Evolutionary conservation across 2,113 vertebrate species (phyloP), one percentile per base, ranked within the genome.

Genomic region (Diglossa brunneiventris): DNA sequence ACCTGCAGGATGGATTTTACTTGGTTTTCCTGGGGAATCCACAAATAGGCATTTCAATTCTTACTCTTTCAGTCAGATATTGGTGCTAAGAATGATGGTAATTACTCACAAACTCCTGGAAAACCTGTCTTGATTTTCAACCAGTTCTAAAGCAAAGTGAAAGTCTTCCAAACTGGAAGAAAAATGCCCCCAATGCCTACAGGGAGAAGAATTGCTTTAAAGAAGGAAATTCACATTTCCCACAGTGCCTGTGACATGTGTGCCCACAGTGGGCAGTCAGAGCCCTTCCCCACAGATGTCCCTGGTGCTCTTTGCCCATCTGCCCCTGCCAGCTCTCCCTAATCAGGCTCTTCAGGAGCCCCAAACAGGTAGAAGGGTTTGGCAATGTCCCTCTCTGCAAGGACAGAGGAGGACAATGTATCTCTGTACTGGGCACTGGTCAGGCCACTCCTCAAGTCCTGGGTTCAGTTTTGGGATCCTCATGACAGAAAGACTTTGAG

Each of bases 1-100:
- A 1, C 24, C 33, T 30, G 22, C 0, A 0, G 35, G 53, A n/a
- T 0, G 2, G 13, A 23, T n/a, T 87, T 89, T 83, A 8, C 26
- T 55, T 4, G 2, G 16, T 22, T 91, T 80, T 64, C 42, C 72
- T 12, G 53, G 22, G 9, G 50, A 63, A 28, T 6, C 11, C 41
- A 27, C 30, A 81, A 20, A 77, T 6, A 39, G 35, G 30, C 59
- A n/a, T 72, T 80, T 70, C 14, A 75, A 9, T 79, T 63, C 53
- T 33, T 41, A 33, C 9, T 30, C 62, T 79, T 79, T 72, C 47
- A 53, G 27, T 28, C 62, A 53, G 22, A 28, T 76, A 47, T 56
- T 6, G 6, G 20, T 9, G 15, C 24, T 47, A 59, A 78, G 19
- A 58, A 61, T 39, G 21, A 68, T 50, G 12, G 4, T 0, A 3